Percentiles rank a stretch among this genome's conserved stretches.
phyloP scores from a whole-genome alignment of 30 jellyfish, hydroid and myxozoan species.

The Morbakka virulenta region DNA sequence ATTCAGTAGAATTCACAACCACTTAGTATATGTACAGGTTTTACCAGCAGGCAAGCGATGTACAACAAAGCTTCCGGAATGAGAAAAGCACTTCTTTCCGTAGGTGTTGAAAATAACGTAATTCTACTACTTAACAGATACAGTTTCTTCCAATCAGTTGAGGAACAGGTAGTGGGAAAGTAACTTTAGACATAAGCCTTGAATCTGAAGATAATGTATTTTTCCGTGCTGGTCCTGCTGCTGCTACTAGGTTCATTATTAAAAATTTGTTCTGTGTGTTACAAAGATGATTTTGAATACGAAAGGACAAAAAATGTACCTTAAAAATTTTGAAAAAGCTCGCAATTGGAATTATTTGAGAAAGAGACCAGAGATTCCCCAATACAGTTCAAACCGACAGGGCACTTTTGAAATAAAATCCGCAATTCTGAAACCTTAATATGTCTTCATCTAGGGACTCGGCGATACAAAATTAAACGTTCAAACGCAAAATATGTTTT shows the following conservation, averaged over 20 bases:
- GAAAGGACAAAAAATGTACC: neutral
- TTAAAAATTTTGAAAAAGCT: too few species aligned
- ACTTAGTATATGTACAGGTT: too few species aligned
- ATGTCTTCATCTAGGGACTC: constrained; percentile 14
- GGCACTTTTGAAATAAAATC: constrained; percentile 15
- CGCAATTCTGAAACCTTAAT: constrained; percentile 13
- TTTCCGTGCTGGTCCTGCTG: constrained; percentile 36
- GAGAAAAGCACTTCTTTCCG: constrained; percentile 36
- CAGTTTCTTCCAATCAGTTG: constrained; percentile 10
- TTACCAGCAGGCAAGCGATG: constrained; percentile 4
- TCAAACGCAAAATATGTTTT: constrained; percentile 1
- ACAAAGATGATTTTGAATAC: constrained; percentile 10
- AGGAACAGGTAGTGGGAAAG: neutral
- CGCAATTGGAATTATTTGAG: constrained; percentile 10
- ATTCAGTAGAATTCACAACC: neutral
- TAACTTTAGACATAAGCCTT: constrained; percentile 2
- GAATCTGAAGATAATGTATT: constrained; percentile 21
- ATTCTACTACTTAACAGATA: constrained; percentile 3
- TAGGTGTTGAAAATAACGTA: neutral
- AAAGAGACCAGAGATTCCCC: neutral
- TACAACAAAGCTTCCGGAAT: too few species aligned
- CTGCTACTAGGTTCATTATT: neutral
- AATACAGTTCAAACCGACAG: neutral
- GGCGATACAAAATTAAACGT: neutral
- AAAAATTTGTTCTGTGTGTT: constrained; percentile 21